These are phyloP conservation scores for Pangasius krempfi DNA, from an alignment of 2,797 vertebrate genomes.

Conservation along the genomic window DNA sequence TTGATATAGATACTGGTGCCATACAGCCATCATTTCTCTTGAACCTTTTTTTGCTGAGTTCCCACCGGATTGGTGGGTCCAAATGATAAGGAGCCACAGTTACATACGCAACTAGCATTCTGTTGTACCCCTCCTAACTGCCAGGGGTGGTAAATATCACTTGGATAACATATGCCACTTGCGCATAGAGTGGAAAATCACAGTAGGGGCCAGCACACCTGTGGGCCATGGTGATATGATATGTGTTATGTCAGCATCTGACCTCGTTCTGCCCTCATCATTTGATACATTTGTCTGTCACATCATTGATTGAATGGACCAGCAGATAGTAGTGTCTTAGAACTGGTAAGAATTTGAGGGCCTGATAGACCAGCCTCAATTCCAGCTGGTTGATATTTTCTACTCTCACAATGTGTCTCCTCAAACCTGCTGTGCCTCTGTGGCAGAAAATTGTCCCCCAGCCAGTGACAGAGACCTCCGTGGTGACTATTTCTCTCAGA, in stretches of 20 bases:
- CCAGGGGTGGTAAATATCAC: not conserved
- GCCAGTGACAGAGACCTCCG: not conserved
- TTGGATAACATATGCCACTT: not conserved
- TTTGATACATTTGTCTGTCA: slow-evolving; percentile 12
- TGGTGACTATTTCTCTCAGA: not conserved
- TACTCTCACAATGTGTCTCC: not conserved
- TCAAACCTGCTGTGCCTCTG: not conserved
- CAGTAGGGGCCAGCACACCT: not conserved
- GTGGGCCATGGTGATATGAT: not conserved
- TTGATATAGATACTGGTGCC: not conserved
- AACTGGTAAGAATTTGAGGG: not conserved
- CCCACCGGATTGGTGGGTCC: not conserved
- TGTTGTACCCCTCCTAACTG: not conserved
- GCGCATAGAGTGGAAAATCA: not conserved
- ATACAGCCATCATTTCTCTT: not conserved
- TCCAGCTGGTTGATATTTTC: not conserved
- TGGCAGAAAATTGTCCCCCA: not conserved
- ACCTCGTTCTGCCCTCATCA: not conserved
- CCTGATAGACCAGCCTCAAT: not conserved
- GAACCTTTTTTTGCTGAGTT: not conserved
- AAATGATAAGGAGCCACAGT: not conserved
- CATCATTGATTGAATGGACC: not conserved
- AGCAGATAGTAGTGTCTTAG: not conserved
- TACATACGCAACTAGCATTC: not conserved
- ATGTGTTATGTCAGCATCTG: too few species aligned